Evolutionary conservation across 2,888 invertebrate species (phyloP), one percentile per base, ranked within the genome.

Genomic region (Agriopis aurantiaria): DNA sequence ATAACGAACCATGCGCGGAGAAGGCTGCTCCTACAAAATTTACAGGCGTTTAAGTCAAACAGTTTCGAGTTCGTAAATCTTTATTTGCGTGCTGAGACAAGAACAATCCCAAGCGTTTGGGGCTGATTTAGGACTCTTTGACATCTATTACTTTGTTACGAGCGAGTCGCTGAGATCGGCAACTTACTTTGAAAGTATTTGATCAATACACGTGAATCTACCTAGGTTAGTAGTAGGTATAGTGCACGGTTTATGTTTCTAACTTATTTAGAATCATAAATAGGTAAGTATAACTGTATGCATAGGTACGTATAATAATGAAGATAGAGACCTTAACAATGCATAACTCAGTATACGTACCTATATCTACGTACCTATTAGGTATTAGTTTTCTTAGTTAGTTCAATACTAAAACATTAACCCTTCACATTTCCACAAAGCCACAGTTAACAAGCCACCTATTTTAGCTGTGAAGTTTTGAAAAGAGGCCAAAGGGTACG

Each of bases 41-140:
- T 81, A 85, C 80, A 87, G 86, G 85, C 85, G 85, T 90, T 89
- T 88, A 88, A 71, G 85, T 82, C 85, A 83, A 81, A 82, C 84
- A 82, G 82, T 79, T 83, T 80, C 79, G 79, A 85, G 80, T 87
- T 79, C 81, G 83, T 86, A 87, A 86, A 88, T 88, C 87, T 89
- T 88, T 88, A 88, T 89, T 86, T 85, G 82, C 80, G 79, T 85
- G 80, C 79, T 77, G 82, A 82, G 78, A 81, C 82, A 80, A 80
- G 77, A 80, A 82, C 79, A 81, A 82, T 80, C 77, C 69, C 69
- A 71, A 75, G 69, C 68, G 71, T 77, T 76, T 72, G 69, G 63
- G 71, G 75, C 73, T 69, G 73, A 77, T 76, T 76, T 67, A 67
- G 59, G 76, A 72, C 73, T 61, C 67, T 72, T 74, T 66, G 70